Base-by-base conservation (phyloP, 2,797 vertebrate genomes). In the Gallinago stenura region DNA sequence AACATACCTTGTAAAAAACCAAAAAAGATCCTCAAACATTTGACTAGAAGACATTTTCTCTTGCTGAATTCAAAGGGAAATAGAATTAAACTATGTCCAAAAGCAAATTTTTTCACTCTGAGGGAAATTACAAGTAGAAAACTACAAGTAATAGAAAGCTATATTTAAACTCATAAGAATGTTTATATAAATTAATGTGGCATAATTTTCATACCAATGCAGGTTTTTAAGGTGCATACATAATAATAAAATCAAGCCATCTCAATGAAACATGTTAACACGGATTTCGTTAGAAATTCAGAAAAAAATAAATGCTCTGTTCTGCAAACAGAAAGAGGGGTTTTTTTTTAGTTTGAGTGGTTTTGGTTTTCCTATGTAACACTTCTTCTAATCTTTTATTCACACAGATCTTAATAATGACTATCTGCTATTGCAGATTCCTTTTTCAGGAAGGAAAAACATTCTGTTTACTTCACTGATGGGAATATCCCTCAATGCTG, bases 391-490 rank as follows among this genome's bases (percentile, higher is more conserved):
- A 62, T n/a, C 24, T 12, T 88, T 95, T 84, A 39, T 41, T 39
- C 53, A 57, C 26, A 46, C 13, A 61, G 33, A 9, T 21, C 39
- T 62, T 41, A 48, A 2, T 19, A 37, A 43, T 0, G 6, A n/a
- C 56, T 97, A 97, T 48, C 76, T 97, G 83, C 81, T 90, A 5
- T 60, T 84, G 31, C 78, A 93, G 62, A 64, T 58, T 43, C 75
- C 83, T 78, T 93, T 95, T 13, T 97, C 75, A 14, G 97, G 95
- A 71, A 99, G 97, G 96, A 98, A 99, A 48, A 99, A 99, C 96
- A 98, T 98, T 78, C 96, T 98, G 97, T 99, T 99, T 58, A 99
- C 98, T 94, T 99, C 98, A 91, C 98, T 99, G 70, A 99, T 98
- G 84, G 99, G 97, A 92, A 99, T 90, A 66, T 99, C 99, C 92